Evolutionary conservation across 1,140 invertebrate species (phyloP).

Genomic region (Saccostrea glomerata): DNA sequence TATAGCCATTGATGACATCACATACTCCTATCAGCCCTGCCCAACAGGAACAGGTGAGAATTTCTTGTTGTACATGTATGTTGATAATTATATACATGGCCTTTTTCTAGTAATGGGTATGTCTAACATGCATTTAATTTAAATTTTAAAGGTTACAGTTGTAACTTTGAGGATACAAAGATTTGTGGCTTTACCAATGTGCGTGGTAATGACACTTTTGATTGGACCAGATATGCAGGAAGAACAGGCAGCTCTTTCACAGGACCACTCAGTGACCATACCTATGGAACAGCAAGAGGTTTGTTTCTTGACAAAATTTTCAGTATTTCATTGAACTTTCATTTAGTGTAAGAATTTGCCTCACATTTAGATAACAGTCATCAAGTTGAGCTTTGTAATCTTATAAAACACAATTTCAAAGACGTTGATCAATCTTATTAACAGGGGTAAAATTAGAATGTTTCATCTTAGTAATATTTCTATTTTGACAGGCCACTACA

Average conservation of each 20-base stretch:
- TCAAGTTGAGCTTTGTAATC: too few species aligned
- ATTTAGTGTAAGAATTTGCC: too few species aligned
- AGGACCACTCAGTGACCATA: constrained; percentile 73
- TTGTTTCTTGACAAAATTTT: background rate
- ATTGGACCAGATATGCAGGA: constrained; percentile 70
- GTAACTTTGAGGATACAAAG: constrained; percentile 70
- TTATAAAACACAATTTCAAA: too few species aligned
- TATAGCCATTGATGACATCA: constrained; percentile 71
- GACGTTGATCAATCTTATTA: too few species aligned
- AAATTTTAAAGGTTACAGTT: constrained; percentile 52
- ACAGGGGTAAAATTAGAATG: too few species aligned
- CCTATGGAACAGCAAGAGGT: constrained; percentile 68
- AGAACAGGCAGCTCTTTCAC: constrained; percentile 66
- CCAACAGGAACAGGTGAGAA: constrained; percentile 51
- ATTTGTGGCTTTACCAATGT: constrained; percentile 71
- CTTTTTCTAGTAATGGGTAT: too few species aligned
- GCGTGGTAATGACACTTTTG: constrained; percentile 72
- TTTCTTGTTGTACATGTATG: background rate
- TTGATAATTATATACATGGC: too few species aligned
- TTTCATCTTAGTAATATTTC: too few species aligned
- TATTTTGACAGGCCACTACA: constrained; percentile 65
- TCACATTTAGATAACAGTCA: too few species aligned
- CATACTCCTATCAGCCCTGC: constrained; percentile 62
- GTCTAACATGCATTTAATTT: too few species aligned
- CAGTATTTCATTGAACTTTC: background rate